Conservation (phyloP, 2,113 vertebrate species). For the Grus americana region DNA sequence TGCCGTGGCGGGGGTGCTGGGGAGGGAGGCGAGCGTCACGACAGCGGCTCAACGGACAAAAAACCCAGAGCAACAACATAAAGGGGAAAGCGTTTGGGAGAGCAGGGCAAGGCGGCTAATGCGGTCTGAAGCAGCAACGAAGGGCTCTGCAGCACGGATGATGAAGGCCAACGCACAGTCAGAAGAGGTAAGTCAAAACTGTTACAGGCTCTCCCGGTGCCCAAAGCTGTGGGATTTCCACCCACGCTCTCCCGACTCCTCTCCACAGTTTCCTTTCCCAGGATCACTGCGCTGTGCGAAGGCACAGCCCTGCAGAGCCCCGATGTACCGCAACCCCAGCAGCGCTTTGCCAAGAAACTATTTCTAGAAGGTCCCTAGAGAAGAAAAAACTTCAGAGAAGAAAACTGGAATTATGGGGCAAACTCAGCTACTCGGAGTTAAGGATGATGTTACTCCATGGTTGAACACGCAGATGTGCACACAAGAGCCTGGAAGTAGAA, state of each 20-base stretch:
- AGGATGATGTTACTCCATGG: background rate
- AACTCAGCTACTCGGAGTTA: background rate
- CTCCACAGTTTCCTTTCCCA: background rate
- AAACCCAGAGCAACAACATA: background rate
- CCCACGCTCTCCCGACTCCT: accelerated
- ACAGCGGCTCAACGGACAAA: background rate
- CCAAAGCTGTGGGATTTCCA: background rate
- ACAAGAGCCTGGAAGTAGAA: background rate
- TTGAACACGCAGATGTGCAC: background rate
- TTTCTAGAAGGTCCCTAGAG: background rate
- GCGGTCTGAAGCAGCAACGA: background rate
- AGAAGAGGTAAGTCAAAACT: background rate
- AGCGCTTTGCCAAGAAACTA: background rate
- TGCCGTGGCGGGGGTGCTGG: background rate
- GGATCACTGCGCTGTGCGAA: background rate
- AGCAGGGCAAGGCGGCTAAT: background rate
- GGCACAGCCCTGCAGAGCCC: background rate
- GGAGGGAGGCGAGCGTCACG: background rate
- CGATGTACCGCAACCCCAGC: background rate
- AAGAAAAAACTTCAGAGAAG: background rate
- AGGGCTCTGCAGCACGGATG: background rate
- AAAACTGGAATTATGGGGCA: background rate
- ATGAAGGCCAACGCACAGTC: background rate
- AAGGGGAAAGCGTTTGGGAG: background rate
- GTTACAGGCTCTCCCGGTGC: background rate